phyloP scores from a whole-genome alignment of 37 sponge, comb jelly and placozoan genomes.

The Mnemiopsis leidyi region DNA sequence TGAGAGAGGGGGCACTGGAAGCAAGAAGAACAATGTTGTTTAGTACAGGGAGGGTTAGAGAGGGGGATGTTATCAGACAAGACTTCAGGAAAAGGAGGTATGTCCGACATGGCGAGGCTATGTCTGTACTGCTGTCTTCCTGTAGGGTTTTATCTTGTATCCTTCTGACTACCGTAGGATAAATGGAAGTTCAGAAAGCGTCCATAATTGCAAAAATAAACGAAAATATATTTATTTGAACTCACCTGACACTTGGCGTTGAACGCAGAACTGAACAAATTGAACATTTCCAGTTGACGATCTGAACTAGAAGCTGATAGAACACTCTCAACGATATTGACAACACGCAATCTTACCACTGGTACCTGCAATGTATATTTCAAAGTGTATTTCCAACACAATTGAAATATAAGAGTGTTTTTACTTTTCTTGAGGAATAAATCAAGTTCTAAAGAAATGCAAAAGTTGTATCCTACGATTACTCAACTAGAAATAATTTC shows the following conservation, averaged over 20 bases:
- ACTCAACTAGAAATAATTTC: too few relatives aligned
- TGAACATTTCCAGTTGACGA: neutral
- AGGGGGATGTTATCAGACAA: neutral
- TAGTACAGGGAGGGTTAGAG: constrained; percentile 1
- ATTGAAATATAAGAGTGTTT: too few relatives aligned
- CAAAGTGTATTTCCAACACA: too few relatives aligned
- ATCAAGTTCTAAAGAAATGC: too few relatives aligned
- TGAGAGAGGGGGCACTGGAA: neutral
- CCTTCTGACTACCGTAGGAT: too few relatives aligned
- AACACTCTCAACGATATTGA: neutral
- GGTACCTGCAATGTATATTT: neutral
- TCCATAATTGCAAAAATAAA: too few relatives aligned
- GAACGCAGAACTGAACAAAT: neutral
- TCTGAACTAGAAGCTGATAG: neutral
- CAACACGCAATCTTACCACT: neutral
- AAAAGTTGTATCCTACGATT: too few relatives aligned
- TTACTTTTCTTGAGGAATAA: too few relatives aligned
- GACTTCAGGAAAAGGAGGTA: constrained; percentile 14
- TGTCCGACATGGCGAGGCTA: neutral
- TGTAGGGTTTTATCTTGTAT: neutral
- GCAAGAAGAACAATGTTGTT: neutral
- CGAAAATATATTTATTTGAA: too few relatives aligned
- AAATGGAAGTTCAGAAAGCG: too few relatives aligned
- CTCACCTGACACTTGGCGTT: neutral
- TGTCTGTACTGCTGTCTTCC: neutral